Evolutionary conservation across 2,797 vertebrate species (phyloP).

Genomic region (Eremophila alpestris): DNA sequence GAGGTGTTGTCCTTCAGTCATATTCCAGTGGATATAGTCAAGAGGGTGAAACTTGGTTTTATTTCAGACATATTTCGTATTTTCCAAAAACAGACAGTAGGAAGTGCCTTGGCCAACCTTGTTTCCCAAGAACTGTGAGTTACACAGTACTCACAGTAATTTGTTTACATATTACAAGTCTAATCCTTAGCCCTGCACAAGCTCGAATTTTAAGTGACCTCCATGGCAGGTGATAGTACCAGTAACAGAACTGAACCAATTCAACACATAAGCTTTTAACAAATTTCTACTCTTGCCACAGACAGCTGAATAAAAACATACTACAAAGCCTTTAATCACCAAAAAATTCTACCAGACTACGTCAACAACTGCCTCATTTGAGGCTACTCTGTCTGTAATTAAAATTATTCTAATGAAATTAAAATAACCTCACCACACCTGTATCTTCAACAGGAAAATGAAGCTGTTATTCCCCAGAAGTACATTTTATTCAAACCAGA

Average conservation of each 20-base stretch:
- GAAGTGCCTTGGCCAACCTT: neutral
- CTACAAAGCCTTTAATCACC: neutral
- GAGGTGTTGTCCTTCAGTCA: neutral
- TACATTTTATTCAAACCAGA: neutral
- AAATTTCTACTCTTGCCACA: neutral
- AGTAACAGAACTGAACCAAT: neutral
- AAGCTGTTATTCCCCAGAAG: conserved; percentile 4
- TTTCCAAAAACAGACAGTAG: neutral
- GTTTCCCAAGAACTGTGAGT: neutral
- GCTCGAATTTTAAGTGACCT: neutral
- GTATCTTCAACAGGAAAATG: neutral
- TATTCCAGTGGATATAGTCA: neutral
- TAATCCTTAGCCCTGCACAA: neutral
- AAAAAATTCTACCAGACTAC: neutral
- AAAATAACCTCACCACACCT: conserved; percentile 34
- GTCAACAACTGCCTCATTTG: conserved; percentile 44
- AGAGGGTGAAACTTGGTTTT: neutral
- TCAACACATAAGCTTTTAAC: neutral
- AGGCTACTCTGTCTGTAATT: conserved; percentile 11
- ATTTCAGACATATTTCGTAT: neutral
- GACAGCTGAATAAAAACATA: neutral
- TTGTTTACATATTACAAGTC: neutral
- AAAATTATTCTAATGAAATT: conserved; percentile 16
- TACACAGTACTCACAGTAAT: neutral
- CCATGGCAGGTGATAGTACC: neutral